Conservation (phyloP, 2,797 vertebrate genomes). For the Silurus lanzhouensis region DNA sequence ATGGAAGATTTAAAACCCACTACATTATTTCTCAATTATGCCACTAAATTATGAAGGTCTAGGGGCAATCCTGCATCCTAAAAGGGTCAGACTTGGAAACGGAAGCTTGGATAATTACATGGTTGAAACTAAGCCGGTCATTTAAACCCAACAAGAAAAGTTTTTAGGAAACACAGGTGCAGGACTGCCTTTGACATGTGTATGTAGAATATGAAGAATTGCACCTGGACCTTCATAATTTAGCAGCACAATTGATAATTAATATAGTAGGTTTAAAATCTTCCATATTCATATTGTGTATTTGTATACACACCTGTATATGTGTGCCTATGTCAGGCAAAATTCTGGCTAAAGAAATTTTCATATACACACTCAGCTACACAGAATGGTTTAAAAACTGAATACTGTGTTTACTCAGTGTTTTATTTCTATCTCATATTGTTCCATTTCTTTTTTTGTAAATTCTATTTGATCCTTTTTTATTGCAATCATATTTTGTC, state of each 20-base stretch:
- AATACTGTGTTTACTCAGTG: no score
- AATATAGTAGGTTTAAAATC: no score
- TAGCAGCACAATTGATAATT: no score
- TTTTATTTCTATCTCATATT: no score
- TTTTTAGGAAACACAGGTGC: not conserved
- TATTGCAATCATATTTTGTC: no score
- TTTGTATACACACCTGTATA: not conserved
- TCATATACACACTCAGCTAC: not conserved
- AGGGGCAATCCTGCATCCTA: slow-evolving; percentile 1
- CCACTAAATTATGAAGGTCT: slow-evolving; percentile 31
- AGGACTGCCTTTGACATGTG: not conserved
- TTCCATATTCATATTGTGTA: no score
- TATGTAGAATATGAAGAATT: no score
- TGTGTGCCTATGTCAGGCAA: not conserved
- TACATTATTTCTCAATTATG: slow-evolving; percentile 10
- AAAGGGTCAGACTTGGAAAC: slow-evolving; percentile 5
- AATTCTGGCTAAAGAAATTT: not conserved
- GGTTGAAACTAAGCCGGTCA: not conserved
- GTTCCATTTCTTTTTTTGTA: no score
- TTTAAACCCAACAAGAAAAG: not conserved
- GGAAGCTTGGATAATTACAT: not conserved
- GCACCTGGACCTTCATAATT: no score
- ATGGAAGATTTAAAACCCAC: slow-evolving; percentile 36
- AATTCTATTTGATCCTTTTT: no score
- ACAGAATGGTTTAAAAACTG: not conserved